phyloP scores from a whole-genome alignment of 2,797 vertebrate species.

The Malacoctenus gilli region DNA sequence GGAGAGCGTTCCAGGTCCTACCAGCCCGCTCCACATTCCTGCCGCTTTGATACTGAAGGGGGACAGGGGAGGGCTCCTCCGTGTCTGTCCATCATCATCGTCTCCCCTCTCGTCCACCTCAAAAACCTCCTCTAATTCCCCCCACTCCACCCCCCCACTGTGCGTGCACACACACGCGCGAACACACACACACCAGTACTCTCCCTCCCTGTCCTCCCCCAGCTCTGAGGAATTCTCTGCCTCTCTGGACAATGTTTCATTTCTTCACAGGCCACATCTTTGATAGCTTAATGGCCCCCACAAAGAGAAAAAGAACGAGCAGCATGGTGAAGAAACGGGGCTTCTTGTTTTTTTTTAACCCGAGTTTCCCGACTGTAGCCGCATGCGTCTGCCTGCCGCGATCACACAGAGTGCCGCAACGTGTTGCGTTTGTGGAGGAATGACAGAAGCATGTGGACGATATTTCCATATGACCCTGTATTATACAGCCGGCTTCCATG shows the following conservation, averaged over 20 bases:
- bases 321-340: conserved; percentile 57
- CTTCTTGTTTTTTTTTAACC: no score
- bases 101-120: conserved; percentile 70
- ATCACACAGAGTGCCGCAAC: conserved; percentile 4
- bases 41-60: conserved; percentile 82
- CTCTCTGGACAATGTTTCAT: conserved; percentile 88
- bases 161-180: conserved; percentile 23
- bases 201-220: conserved; percentile 77
- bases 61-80: conserved; percentile 70
- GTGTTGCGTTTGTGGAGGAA: conserved; percentile 16
- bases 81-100: conserved; percentile 85
- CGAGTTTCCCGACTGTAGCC: no score
- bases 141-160: conserved; percentile 23
- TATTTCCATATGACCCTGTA: conserved; percentile 14
- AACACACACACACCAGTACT: conserved; percentile 25
- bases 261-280: conserved; percentile 79
- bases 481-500: conserved; percentile 23
- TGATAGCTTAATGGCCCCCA: conserved; percentile 84
- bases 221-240: conserved; percentile 80
- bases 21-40: conserved; percentile 81
- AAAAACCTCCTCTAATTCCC: conserved; percentile 61
- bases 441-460: neutral
- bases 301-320: conserved; percentile 66
- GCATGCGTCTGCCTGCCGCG: conserved; percentile 13
- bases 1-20: conserved; percentile 73